Percentiles rank a stretch among this genome's conserved stretches.
Conservation (phyloP, 1,140 invertebrate species). For the Sitobion miscanthi region DNA sequence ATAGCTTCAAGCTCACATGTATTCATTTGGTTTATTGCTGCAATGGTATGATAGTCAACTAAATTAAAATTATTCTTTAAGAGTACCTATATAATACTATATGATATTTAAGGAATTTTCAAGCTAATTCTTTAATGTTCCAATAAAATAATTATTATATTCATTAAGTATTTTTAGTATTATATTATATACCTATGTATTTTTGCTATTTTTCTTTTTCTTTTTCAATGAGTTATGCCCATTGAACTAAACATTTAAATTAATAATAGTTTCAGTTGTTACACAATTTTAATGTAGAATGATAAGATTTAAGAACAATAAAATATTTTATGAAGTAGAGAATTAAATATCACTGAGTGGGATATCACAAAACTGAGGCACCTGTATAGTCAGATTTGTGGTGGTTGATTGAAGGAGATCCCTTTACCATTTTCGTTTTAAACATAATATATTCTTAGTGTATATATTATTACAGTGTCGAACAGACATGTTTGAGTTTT, state of each 20-base stretch:
- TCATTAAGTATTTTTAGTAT: background rate
- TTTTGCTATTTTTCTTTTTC: background rate
- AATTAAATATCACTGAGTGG: background rate
- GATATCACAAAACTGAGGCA: background rate
- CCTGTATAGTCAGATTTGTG: too few relatives aligned
- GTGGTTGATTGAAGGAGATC: background rate
- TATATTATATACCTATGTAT: background rate
- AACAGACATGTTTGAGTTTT: too few relatives aligned
- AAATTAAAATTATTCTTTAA: background rate
- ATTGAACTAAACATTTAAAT: background rate
- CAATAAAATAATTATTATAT: background rate
- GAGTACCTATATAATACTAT: background rate
- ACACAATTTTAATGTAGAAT: background rate
- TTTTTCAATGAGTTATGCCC: background rate
- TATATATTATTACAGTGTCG: background rate
- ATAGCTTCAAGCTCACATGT: conserved; percentile 22
- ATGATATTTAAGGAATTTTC: background rate
- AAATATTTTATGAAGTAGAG: background rate
- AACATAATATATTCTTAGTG: background rate
- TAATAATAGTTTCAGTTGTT: background rate
- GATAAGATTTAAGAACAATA: background rate
- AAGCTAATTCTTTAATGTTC: background rate
- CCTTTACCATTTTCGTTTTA: background rate
- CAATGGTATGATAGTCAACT: background rate
- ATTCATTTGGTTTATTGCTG: background rate